Evolutionary conservation across 2,113 vertebrate genomes (phyloP).

Genomic region (Oryzias celebensis): DNA sequence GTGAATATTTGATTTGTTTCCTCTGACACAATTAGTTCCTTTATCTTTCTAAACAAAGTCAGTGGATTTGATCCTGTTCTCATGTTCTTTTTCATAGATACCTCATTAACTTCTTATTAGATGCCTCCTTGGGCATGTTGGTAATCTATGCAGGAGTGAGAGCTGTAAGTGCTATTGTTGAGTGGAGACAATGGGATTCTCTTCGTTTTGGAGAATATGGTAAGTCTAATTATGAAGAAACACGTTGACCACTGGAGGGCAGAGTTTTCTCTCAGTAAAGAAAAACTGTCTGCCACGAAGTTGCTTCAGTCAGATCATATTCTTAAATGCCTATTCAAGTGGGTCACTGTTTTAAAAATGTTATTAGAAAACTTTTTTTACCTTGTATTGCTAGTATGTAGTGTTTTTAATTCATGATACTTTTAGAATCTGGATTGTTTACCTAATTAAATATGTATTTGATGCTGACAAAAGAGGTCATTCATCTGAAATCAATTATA

Average conservation of each 20-base stretch:
- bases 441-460: too few relatives aligned
- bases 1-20: constrained; percentile 75
- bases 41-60: neutral
- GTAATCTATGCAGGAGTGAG: constrained; percentile 92
- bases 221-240: constrained; percentile 58
- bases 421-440: too few relatives aligned
- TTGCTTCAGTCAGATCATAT: too few relatives aligned
- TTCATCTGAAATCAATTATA: too few relatives aligned
- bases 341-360: too few relatives aligned
- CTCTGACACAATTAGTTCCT: neutral
- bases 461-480: too few relatives aligned
- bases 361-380: too few relatives aligned
- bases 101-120: constrained; percentile 97
- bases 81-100: constrained; percentile 77
- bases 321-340: too few relatives aligned
- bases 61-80: too few relatives aligned
- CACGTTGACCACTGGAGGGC: constrained; percentile 47
- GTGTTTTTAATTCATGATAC: too few relatives aligned
- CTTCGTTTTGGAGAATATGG: constrained; percentile 98
- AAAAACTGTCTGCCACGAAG: constrained; percentile 2
- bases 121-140: constrained; percentile 95
- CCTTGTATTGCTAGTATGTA: too few relatives aligned
- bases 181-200: constrained; percentile 96
- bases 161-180: constrained; percentile 87
- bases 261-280: constrained; percentile 24